These are phyloP conservation scores for Barypeithes pellucidus DNA, from an alignment of 2,888 invertebrate species.

Conservation along the genomic window DNA sequence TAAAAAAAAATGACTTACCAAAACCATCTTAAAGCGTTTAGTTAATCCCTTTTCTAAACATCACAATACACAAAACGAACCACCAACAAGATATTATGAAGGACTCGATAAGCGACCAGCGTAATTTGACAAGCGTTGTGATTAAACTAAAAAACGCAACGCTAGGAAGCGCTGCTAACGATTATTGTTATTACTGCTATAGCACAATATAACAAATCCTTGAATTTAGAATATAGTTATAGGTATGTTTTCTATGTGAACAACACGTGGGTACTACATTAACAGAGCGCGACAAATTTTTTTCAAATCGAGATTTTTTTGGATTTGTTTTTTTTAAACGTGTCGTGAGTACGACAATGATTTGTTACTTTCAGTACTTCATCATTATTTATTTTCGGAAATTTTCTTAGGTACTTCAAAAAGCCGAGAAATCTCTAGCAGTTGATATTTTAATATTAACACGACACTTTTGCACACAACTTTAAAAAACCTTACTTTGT, in stretches of 20 bases:
- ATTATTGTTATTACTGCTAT: slow-evolving; percentile 34
- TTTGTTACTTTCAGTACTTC: too few relatives aligned
- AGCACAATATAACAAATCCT: slow-evolving; percentile 52
- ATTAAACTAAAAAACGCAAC: slow-evolving; percentile 49
- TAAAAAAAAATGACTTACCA: slow-evolving; percentile 41
- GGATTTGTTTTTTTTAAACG: too few relatives aligned
- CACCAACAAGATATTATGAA: slow-evolving; percentile 28
- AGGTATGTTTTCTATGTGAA: slow-evolving; percentile 42
- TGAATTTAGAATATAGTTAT: slow-evolving; percentile 50
- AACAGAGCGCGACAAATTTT: not conserved
- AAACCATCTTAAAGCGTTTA: slow-evolving; percentile 22
- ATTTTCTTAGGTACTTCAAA: too few relatives aligned
- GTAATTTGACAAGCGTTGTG: slow-evolving; percentile 44
- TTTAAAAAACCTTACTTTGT: too few relatives aligned
- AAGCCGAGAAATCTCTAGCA: too few relatives aligned
- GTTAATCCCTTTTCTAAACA: slow-evolving; percentile 40
- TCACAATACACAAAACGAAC: slow-evolving; percentile 40
- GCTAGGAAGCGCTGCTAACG: slow-evolving; percentile 53
- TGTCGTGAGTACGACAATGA: too few relatives aligned
- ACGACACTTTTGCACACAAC: too few relatives aligned
- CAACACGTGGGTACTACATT: slow-evolving; percentile 41
- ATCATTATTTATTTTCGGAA: too few relatives aligned
- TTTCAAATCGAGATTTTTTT: too few relatives aligned
- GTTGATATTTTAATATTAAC: too few relatives aligned
- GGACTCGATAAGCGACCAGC: slow-evolving; percentile 30